These are phyloP conservation scores for Procambarus clarkii DNA, from an alignment of 1,140 invertebrate species.

Conservation along the genomic window DNA sequence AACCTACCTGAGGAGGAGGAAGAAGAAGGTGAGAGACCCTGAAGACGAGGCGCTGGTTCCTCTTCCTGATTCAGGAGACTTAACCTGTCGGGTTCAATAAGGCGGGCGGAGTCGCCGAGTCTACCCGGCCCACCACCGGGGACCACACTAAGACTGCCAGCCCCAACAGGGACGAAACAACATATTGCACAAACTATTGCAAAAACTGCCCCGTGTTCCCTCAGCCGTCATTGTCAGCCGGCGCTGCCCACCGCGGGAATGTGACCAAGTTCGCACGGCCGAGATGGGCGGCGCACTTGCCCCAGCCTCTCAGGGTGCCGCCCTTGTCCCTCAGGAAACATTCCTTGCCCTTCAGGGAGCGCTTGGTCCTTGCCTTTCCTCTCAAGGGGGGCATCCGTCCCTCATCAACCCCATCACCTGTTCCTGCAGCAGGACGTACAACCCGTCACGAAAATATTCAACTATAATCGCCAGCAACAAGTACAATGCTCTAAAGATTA, in stretches of 20 bases:
- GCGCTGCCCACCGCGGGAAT: slow-evolving; percentile 28
- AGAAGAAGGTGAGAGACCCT: neutral
- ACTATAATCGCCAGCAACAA: no score
- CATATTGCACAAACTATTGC: slow-evolving; percentile 38
- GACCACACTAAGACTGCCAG: slow-evolving; percentile 5
- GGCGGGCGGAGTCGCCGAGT: neutral
- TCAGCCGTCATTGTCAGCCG: slow-evolving; percentile 8
- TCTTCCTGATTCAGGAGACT: neutral
- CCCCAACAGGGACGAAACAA: neutral
- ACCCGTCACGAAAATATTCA: no score
- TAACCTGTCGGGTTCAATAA: neutral
- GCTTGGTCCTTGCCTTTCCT: no score
- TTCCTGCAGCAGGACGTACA: neutral
- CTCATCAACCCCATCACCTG: neutral
- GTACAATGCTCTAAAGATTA: no score
- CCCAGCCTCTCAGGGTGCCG: neutral
- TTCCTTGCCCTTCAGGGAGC: no score
- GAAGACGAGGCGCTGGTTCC: neutral
- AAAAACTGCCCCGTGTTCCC: slow-evolving; percentile 39
- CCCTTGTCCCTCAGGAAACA: neutral
- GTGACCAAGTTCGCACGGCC: slow-evolving; percentile 32
- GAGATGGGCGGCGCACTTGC: neutral
- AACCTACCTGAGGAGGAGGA: neutral
- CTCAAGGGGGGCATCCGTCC: no score
- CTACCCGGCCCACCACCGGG: neutral